Percentiles rank a stretch among this genome's conserved stretches.
phyloP scores from a whole-genome alignment of 2,797 vertebrate species.

The Neosalanx taihuensis region DNA sequence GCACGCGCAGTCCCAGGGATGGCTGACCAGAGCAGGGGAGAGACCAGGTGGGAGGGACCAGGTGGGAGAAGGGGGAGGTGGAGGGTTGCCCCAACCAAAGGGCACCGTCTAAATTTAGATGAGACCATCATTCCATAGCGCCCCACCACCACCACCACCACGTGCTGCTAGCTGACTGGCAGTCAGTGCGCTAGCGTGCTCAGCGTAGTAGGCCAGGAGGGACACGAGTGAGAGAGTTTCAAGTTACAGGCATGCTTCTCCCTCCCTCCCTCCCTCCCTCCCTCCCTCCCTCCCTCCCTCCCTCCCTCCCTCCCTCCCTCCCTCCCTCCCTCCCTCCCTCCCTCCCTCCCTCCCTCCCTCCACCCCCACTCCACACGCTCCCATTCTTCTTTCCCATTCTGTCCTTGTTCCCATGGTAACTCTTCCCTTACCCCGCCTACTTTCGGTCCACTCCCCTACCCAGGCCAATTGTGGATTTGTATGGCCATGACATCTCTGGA shows the following conservation, averaged over 20 bases:
- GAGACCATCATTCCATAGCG: background rate
- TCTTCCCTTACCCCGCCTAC: constrained; percentile 3
- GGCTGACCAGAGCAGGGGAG: constrained; percentile 30
- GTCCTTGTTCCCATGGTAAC: background rate
- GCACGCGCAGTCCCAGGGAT: constrained; percentile 41
- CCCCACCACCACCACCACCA: background rate
- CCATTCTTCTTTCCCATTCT: constrained; percentile 1
- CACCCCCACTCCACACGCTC: too few relatives aligned
- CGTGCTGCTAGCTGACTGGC: background rate
- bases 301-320: background rate
- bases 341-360: background rate
- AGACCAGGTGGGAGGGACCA: background rate
- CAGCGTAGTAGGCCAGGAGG: background rate
- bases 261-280: background rate
- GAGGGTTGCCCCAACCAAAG: constrained; percentile 30
- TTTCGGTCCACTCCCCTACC: background rate
- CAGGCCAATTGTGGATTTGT: constrained; percentile 59
- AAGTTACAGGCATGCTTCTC: constrained; percentile 9
- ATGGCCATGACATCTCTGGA: constrained; percentile 41
- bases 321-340: constrained; percentile 16
- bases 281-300: background rate
- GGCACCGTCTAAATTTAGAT: constrained; percentile 59
- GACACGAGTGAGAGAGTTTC: background rate
- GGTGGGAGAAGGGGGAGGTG: constrained; percentile 6
- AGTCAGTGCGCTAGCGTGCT: background rate